These are phyloP conservation scores for Bombylius discolor DNA, from an alignment of 2,888 invertebrate species.

Conservation along the genomic window DNA sequence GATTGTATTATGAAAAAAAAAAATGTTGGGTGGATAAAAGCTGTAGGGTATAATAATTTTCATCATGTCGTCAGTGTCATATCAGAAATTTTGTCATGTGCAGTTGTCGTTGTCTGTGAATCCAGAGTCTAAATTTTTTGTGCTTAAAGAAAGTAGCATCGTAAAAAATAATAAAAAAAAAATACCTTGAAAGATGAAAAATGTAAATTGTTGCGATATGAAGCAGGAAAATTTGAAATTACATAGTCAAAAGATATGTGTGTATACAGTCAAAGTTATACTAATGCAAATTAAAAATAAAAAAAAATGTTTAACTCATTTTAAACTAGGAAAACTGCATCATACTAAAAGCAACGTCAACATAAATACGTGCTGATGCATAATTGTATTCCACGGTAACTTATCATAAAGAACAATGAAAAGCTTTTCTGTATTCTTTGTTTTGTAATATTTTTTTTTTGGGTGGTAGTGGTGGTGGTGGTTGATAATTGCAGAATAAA, in stretches of 20 bases:
- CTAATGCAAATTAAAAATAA: background rate
- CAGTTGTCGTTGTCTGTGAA: background rate
- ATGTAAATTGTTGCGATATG: no score
- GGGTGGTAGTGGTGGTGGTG: background rate
- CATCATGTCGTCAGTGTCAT: background rate
- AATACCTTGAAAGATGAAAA: no score
- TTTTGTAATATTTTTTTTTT: background rate
- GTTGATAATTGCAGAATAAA: background rate
- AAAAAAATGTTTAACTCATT: conserved; percentile 1
- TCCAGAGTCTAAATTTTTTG: no score
- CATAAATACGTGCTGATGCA: conserved; percentile 11
- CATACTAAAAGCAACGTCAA: background rate
- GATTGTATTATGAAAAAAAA: no score
- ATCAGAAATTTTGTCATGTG: conserved; percentile 9
- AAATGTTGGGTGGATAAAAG: no score
- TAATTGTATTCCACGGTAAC: conserved; percentile 2
- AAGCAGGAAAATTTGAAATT: no score
- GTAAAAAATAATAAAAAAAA: no score
- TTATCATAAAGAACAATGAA: conserved; percentile 11
- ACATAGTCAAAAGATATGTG: no score
- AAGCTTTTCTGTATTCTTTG: conserved; percentile 1
- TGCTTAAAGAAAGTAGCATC: no score
- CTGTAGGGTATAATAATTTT: no score
- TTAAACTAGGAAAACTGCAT: background rate
- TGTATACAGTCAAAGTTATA: no score